Base-by-base conservation (phyloP, 2,797 vertebrate genomes). In the Delichon dasypus region DNA sequence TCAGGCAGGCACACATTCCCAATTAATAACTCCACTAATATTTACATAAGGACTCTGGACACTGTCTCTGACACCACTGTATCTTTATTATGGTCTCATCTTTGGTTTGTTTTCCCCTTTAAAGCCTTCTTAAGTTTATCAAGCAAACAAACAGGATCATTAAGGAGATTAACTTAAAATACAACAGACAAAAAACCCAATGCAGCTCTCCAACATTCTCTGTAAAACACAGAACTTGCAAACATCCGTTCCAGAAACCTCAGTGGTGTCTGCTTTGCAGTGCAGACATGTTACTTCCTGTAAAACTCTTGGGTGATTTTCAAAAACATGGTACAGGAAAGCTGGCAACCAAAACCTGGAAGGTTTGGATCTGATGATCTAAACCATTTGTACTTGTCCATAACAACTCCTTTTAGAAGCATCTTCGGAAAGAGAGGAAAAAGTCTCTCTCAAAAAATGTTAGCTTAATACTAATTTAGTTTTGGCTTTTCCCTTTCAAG, bases 361-460 rank as follows among this genome's bases (percentile, higher is more conserved):
- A 38, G 17, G 55, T 64, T 70, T 82, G 34, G 42, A 36, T 50
- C 36, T n/a, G n/a, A 38, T 55, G 21, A 13, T 44, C 44, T 50
- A 75, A 76, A 82, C 16, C 32, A 38, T 7, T 18, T 11, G 13
- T 18, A 44, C 0, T 0, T 5, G 4, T 27, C 11, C 66, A 16
- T 8, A 34, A 25, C 26, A 91, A 66, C 22, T n/a, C 65, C 58
- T 17, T 14, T 32, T 27, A 64, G 47, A 67, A 32, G 40, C 30
- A 34, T 7, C 25, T n/a, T 15, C 40, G 40, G 34, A 44, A 74
- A 48, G 50, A 53, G 50, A 50, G 18, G 23, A 20, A 64, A 29
- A 82, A 67, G 48, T 14, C 30, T n/a, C 50, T 66, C 53, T 48
- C 30, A 79, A 30, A 55, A 90, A 89, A 55, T 3, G 7, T 57